Conservation (phyloP, 1,140 invertebrate genomes). For the Magallana angulata region DNA sequence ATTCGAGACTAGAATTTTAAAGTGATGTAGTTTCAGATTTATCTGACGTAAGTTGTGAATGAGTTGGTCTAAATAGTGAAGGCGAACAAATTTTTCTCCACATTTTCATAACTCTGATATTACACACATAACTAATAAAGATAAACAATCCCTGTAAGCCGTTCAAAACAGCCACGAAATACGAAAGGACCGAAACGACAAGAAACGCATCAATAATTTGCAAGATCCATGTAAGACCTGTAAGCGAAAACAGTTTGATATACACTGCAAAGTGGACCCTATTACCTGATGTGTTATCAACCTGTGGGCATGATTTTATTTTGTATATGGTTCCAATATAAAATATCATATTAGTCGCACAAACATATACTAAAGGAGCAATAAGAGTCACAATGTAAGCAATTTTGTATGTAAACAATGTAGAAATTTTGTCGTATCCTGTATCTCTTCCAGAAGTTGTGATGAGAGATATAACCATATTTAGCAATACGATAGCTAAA, state of each 20-base stretch:
- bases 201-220: not conserved
- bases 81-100: not conserved
- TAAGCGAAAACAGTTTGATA: not conserved
- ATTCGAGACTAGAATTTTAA: not conserved
- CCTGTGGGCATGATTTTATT: not conserved
- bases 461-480: not conserved
- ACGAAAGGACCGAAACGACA: not conserved
- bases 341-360: conserved; percentile 15
- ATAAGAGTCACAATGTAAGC: not conserved
- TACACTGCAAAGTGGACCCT: not conserved
- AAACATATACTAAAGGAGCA: not conserved
- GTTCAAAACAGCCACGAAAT: not conserved
- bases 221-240: not conserved
- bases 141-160: not conserved
- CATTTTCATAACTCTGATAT: not conserved
- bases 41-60: not conserved
- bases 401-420: not conserved
- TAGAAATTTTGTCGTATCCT: not conserved
- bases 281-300: not conserved
- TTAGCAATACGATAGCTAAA: not conserved
- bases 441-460: not conserved
- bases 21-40: not conserved
- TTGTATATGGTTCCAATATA: not conserved
- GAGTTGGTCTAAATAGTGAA: not conserved
- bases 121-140: conserved; percentile 8